Percentiles rank a stretch among this genome's conserved stretches.
phyloP scores from a whole-genome alignment of 2,888 invertebrate species.

The Torymus aiolomorphi region DNA sequence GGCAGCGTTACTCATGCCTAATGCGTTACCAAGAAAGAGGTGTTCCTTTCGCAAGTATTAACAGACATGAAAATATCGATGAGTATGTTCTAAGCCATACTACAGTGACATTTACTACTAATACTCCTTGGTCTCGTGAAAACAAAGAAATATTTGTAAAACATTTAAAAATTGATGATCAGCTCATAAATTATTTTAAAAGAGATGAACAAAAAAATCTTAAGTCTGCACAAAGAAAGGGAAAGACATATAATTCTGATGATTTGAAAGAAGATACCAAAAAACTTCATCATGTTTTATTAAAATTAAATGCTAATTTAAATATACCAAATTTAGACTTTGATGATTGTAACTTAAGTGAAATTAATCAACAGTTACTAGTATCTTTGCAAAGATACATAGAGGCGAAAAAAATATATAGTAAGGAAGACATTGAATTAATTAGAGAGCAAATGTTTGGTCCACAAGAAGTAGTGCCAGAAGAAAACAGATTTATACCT shows the following conservation, averaged over 20 bases:
- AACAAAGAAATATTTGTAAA: slow-evolving; percentile 52
- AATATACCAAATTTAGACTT: slow-evolving; percentile 60
- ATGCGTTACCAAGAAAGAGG: slow-evolving; percentile 44
- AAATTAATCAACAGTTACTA: slow-evolving; percentile 66
- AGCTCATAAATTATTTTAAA: slow-evolving; percentile 65
- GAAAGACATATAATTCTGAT: slow-evolving; percentile 69
- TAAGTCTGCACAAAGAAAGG: slow-evolving; percentile 70
- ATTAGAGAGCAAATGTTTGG: slow-evolving; percentile 65
- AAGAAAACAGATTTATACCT: slow-evolving; percentile 62
- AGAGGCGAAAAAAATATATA: not conserved
- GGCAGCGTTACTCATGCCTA: slow-evolving; percentile 77
- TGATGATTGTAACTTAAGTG: slow-evolving; percentile 56
- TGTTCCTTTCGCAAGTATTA: slow-evolving; percentile 19
- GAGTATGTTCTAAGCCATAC: slow-evolving; percentile 25
- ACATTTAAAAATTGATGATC: slow-evolving; percentile 63
- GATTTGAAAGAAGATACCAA: slow-evolving; percentile 74
- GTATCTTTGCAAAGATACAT: slow-evolving; percentile 36
- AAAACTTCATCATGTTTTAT: slow-evolving; percentile 73
- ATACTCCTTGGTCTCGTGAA: slow-evolving; percentile 54
- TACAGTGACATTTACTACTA: slow-evolving; percentile 43
- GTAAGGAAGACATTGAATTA: slow-evolving; percentile 54
- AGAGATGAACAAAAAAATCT: slow-evolving; percentile 21
- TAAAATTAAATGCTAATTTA: slow-evolving; percentile 66
- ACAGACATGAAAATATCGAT: not conserved
- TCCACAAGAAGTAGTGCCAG: not conserved